phyloP scores from a whole-genome alignment of 2,797 vertebrate species.

The Malurus leucopterus region DNA sequence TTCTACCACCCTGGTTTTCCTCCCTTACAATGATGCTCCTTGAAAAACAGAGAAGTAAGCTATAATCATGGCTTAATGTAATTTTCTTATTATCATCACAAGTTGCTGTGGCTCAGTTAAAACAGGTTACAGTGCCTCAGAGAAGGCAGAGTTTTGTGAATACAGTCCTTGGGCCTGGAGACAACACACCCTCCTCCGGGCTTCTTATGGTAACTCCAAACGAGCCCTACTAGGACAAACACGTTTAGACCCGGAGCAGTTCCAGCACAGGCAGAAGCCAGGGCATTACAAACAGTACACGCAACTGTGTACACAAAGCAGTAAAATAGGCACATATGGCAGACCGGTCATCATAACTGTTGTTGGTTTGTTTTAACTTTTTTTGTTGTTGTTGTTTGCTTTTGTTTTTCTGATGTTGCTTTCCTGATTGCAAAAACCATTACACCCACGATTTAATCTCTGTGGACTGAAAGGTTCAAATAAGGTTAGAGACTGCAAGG shows the following conservation, averaged over 20 bases:
- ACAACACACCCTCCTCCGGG: background rate
- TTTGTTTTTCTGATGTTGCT: background rate
- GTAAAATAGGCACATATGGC: background rate
- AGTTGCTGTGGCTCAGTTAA: background rate
- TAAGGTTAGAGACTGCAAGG: background rate
- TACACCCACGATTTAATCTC: conserved; percentile 13
- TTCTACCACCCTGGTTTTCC: background rate
- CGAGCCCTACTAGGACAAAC: background rate
- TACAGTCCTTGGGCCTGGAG: background rate
- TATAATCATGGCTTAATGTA: background rate
- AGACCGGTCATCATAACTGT: background rate
- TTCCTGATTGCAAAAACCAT: conserved; percentile 29
- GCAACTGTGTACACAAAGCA: background rate
- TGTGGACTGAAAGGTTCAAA: background rate
- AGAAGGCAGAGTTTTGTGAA: background rate
- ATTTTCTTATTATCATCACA: background rate
- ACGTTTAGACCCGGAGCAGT: rapidly evolving
- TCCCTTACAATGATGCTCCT: background rate
- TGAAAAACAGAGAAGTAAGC: background rate
- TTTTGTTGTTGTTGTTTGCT: background rate
- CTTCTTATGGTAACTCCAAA: background rate
- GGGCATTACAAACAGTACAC: background rate
- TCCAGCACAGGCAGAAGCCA: background rate
- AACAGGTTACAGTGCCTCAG: background rate
- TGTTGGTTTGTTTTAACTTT: background rate